These are phyloP conservation scores for Lanius collurio DNA, from an alignment of 2,113 vertebrate genomes.

Conservation along the genomic window DNA sequence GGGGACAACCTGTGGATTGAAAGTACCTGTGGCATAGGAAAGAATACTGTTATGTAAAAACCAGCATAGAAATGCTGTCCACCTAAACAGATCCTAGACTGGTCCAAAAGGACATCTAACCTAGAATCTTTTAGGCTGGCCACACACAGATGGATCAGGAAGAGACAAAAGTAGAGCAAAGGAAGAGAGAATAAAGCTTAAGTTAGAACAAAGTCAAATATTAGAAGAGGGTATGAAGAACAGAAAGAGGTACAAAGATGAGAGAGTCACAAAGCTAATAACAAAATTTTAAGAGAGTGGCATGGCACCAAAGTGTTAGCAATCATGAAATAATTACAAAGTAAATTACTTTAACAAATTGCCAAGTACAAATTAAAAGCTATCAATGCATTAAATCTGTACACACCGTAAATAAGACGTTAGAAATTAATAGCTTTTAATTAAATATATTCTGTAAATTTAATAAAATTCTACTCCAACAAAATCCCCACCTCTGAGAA, in stretches of 20 bases:
- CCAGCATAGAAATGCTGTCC: background rate
- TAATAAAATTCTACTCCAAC: conserved; percentile 40
- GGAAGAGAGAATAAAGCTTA: background rate
- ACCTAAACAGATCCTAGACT: background rate
- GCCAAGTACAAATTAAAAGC: conserved; percentile 43
- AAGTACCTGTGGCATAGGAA: background rate
- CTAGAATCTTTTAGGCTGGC: fast-evolving
- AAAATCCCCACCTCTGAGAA: conserved; percentile 9
- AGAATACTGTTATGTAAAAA: background rate
- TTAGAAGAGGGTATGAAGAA: background rate
- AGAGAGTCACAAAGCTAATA: conserved; percentile 6
- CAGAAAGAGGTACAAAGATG: background rate
- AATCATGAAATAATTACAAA: conserved; percentile 53
- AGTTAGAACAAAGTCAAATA: background rate
- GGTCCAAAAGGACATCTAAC: background rate
- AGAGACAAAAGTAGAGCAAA: background rate
- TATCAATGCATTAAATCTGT: conserved; percentile 44
- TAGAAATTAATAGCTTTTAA: conserved; percentile 45
- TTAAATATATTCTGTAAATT: conserved; percentile 46
- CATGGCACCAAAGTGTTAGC: conserved; percentile 6
- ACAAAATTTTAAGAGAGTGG: background rate
- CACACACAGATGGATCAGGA: background rate
- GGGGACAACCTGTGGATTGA: background rate
- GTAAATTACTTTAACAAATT: conserved; percentile 61
- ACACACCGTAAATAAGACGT: conserved; percentile 13